A percentile compares a stretch with the other conserved stretches of the same genome.
These are phyloP conservation scores for Mellivora capensis DNA, from an alignment of 2,113 vertebrate genomes.

Conservation along the genomic window DNA sequence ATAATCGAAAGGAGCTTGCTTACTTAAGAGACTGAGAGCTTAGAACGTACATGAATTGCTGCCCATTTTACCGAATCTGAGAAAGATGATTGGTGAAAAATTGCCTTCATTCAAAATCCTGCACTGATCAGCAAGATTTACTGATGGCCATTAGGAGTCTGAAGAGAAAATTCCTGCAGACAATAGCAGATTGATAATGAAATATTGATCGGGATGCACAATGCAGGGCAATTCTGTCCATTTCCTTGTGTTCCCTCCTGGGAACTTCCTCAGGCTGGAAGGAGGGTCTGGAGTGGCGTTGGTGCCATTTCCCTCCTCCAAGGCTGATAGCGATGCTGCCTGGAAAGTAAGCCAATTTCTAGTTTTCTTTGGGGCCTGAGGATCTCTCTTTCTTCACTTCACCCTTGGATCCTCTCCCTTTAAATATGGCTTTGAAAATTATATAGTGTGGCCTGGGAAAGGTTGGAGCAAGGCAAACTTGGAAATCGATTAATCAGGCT, in stretches of 20 bases:
- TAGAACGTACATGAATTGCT: not conserved
- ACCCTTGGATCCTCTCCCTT: not conserved
- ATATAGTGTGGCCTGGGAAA: conserved; percentile 43
- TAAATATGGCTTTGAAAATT: conserved; percentile 69
- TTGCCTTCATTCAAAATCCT: not conserved
- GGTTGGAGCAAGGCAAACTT: conserved; percentile 8
- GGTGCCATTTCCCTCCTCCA: not conserved
- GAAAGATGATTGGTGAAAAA: conserved; percentile 44
- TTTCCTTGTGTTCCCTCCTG: not conserved
- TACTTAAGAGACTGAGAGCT: not conserved
- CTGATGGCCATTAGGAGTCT: conserved; percentile 37
- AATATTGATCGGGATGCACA: not conserved
- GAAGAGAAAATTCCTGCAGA: conserved; percentile 41
- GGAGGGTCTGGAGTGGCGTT: too few species aligned
- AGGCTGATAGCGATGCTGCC: conserved; percentile 24
- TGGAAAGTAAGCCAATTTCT: conserved; percentile 46
- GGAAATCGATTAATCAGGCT: conserved; percentile 44
- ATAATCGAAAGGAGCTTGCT: not conserved
- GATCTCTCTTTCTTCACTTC: conserved; percentile 11
- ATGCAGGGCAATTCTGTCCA: conserved; percentile 19
- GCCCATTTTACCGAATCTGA: conserved; percentile 29
- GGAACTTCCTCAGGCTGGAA: not conserved
- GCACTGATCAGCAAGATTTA: conserved; percentile 52
- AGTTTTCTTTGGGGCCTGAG: conserved; percentile 60
- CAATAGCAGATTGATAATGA: conserved; percentile 68